These are phyloP conservation scores for Euplagia quadripunctaria DNA, from an alignment of 2,888 invertebrate genomes.

Conservation along the genomic window DNA sequence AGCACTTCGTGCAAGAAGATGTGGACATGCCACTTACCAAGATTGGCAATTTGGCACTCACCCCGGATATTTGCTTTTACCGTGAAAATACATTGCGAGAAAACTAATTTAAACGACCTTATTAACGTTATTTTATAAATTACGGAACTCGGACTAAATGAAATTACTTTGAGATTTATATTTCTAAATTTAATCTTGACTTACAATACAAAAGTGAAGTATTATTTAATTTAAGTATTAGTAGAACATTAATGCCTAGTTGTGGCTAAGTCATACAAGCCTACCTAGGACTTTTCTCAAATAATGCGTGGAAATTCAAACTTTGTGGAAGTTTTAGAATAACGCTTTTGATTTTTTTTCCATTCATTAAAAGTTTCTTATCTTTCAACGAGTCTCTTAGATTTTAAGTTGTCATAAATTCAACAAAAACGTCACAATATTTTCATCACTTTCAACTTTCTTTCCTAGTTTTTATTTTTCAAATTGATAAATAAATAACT, in stretches of 20 bases:
- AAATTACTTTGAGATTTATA: slow-evolving; percentile 15
- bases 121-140: slow-evolving; percentile 16
- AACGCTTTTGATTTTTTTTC: too few species aligned
- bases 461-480: background rate
- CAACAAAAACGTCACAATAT: too few species aligned
- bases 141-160: slow-evolving; percentile 17
- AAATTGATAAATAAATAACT: background rate
- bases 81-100: slow-evolving; percentile 50
- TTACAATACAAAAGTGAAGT: background rate
- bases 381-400: background rate
- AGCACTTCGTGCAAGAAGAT: slow-evolving; percentile 56
- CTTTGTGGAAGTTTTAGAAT: too few species aligned
- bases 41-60: slow-evolving; percentile 81
- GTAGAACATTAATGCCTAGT: too few species aligned
- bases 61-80: slow-evolving; percentile 55
- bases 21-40: slow-evolving; percentile 71
- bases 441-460: too few species aligned
- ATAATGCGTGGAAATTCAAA: too few species aligned
- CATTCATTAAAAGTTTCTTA: too few species aligned
- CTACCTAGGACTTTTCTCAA: too few species aligned
- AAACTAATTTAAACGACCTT: slow-evolving; percentile 40
- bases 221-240: background rate
- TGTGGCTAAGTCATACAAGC: too few species aligned
- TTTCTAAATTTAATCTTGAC: background rate
- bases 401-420: background rate